A percentile compares a stretch with the other conserved stretches of the same genome.
Evolutionary conservation across 2,113 vertebrate genomes (phyloP).

Genomic region (Brienomyrus longianalis): DNA sequence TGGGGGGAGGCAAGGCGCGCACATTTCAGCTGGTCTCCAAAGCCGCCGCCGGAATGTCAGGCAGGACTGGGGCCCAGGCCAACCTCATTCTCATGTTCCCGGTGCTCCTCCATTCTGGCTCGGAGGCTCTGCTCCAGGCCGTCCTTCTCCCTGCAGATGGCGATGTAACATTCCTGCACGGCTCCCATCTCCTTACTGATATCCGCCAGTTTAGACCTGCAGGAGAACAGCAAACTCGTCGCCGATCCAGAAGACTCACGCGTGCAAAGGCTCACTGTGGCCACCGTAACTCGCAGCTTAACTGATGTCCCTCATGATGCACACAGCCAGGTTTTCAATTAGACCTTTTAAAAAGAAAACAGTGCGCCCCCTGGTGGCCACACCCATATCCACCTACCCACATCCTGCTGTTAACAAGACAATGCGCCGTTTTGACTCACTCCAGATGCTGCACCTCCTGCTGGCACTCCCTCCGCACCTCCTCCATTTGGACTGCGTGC

Average conservation of each 20-base stretch:
- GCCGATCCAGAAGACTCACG: neutral
- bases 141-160: conserved; percentile 83
- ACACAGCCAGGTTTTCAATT: neutral
- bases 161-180: conserved; percentile 87
- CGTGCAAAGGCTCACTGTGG: neutral
- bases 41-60: too few species aligned
- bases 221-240: conserved; percentile 15
- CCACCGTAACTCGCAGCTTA: neutral
- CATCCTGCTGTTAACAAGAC: neutral
- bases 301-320: neutral
- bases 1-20: conserved; percentile 32
- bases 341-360: neutral
- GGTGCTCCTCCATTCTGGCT: conserved; percentile 53
- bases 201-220: conserved; percentile 69
- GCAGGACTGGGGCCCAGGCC: neutral
- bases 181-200: conserved; percentile 67
- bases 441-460: conserved; percentile 60
- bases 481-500: conserved; percentile 60
- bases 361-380: neutral
- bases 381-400: neutral
- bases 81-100: conserved; percentile 67
- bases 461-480: conserved; percentile 64
- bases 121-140: conserved; percentile 60
- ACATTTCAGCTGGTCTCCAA: neutral
- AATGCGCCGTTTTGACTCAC: conserved; percentile 54